phyloP scores from a whole-genome alignment of 2,888 invertebrate genomes.

The Orthonychiurus folsomi region DNA sequence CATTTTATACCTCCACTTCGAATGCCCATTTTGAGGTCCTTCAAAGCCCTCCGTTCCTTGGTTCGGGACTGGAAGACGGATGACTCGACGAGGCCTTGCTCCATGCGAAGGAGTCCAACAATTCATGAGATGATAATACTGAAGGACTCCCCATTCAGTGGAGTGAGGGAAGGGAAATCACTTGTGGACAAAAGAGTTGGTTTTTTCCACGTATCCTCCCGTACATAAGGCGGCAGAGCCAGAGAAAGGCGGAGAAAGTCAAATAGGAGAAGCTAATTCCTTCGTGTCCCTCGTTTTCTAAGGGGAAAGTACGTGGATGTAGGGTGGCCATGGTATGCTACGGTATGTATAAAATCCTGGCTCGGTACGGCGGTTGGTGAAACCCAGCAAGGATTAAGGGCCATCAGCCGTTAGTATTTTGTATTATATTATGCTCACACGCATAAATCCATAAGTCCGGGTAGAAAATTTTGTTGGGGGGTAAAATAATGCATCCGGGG shows the following conservation, averaged over 20 bases:
- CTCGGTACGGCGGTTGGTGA: not conserved
- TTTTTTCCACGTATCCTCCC: not conserved
- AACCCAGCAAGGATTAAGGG: not conserved
- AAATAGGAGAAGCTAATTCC: not conserved
- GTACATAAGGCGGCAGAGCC: no score
- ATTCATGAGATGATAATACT: constrained; percentile 8
- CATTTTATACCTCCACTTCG: not conserved
- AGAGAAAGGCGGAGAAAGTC: not conserved
- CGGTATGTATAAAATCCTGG: no score
- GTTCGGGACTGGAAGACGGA: no score
- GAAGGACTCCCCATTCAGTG: constrained; percentile 3
- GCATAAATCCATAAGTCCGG: not conserved
- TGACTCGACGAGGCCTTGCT: no score
- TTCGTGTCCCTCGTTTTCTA: not conserved
- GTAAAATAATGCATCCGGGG: constrained; percentile 17
- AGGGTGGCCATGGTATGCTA: no score
- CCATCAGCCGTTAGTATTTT: not conserved
- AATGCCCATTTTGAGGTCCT: not conserved
- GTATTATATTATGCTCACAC: not conserved
- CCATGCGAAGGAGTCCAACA: no score
- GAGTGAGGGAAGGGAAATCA: not conserved
- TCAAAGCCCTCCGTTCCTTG: no score
- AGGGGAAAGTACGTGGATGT: not conserved
- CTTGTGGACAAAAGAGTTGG: constrained; percentile 1
- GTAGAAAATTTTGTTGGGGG: constrained; percentile 1